Evolutionary conservation across 2,888 invertebrate species (phyloP), one percentile per base, ranked within the genome.

Genomic region (Melikaiella ostensackeni): DNA sequence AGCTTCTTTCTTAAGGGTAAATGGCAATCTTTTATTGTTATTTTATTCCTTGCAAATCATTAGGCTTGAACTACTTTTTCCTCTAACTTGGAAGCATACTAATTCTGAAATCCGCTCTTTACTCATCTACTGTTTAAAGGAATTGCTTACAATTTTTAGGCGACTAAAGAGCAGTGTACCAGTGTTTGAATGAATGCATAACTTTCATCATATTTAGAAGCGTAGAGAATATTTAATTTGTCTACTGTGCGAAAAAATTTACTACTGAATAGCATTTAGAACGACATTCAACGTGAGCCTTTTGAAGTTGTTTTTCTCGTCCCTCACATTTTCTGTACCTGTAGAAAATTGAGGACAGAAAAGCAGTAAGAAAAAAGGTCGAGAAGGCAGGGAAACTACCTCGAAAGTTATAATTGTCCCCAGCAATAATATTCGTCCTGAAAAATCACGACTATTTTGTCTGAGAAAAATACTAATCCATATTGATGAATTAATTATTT

Each of bases 231-330:
- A 42, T 42, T 42, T 16, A 42, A 21, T 55, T 21, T 11, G 3
- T 55, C 11, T 9, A 2, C 9, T 11, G 11, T 21, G 21, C 6
- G 1, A 4, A 55, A 21, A 55, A 21, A 21, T 21, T 9, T 21
- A 11, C 21, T 4, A 11, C 21, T 55, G 4, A 30, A 30, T 3
- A 30, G 4, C 30, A 30, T 30, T n/a, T n/a, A n/a, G n/a, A n/a
- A n/a, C n/a, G n/a, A n/a, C n/a, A n/a, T n/a, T n/a, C n/a, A n/a
- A 30, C 3, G 19, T 27, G 46, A 19, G 66, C 19, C 46, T 66
- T 66, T 66, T 66, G 24, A 46, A 66, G 30, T 66, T 66, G 66
- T 30, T 66, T 46, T 66, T 66, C 30, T 66, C 46, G 19, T 66
- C 6, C 3, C 46, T 27, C 30, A n/a, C 66, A 19, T 66, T 46